phyloP scores from a whole-genome alignment of 2,113 vertebrate species.

The Elephas maximus region DNA sequence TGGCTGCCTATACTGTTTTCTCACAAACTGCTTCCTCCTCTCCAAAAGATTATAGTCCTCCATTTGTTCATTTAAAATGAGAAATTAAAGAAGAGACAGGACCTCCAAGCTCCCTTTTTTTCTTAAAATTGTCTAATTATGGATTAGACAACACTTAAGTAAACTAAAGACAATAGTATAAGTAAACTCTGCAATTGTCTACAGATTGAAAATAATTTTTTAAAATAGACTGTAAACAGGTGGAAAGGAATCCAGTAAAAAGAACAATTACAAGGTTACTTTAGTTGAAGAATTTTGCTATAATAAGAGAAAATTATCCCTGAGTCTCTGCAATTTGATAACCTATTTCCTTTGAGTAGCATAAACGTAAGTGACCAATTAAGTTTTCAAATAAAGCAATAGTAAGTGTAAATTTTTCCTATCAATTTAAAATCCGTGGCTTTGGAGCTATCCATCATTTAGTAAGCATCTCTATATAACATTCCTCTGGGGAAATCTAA shows the following conservation, averaged over 20 bases:
- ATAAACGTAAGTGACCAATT: neutral
- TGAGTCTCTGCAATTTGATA: neutral
- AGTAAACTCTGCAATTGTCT: neutral
- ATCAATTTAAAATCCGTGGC: neutral
- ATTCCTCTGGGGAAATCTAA: neutral
- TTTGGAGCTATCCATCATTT: neutral
- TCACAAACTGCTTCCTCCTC: neutral
- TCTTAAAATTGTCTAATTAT: neutral
- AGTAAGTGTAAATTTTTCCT: neutral
- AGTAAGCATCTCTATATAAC: neutral
- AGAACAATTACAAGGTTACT: neutral
- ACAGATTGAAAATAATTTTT: neutral
- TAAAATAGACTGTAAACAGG: neutral
- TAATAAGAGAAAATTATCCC: neutral
- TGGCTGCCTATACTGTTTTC: too few species aligned
- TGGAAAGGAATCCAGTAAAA: neutral
- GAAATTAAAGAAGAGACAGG: neutral
- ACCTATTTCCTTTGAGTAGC: neutral
- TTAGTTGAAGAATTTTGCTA: neutral
- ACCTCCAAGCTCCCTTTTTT: neutral
- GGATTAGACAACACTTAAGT: neutral
- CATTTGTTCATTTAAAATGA: neutral
- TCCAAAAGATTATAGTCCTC: neutral
- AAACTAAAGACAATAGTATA: neutral
- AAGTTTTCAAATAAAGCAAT: neutral